phyloP scores from a whole-genome alignment of 2,113 vertebrate species.

The Laterallus jamaicensis region DNA sequence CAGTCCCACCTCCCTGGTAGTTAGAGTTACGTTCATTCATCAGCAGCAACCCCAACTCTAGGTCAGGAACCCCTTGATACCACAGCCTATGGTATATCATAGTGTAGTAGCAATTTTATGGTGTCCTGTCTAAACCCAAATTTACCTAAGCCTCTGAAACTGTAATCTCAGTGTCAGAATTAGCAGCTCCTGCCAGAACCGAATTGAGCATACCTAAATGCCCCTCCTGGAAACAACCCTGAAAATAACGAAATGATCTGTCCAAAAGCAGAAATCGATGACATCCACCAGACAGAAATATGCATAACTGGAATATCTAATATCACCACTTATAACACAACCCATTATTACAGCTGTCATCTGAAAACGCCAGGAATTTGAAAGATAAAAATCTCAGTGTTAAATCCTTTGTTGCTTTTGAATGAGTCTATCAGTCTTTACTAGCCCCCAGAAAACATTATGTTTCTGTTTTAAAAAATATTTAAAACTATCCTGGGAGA shows the following conservation, averaged over 20 bases:
- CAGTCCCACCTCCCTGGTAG: not conserved
- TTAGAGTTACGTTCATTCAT: too few species aligned
- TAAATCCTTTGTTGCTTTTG: not conserved
- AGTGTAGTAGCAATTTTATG: not conserved
- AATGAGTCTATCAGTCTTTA: not conserved
- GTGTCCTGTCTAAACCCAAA: not conserved
- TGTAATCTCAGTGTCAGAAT: fast-evolving
- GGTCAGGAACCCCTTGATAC: not conserved
- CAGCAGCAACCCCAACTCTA: not conserved
- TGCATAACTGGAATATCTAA: not conserved
- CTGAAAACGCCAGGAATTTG: not conserved
- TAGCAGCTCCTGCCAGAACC: not conserved
- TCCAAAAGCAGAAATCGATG: not conserved
- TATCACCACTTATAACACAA: not conserved
- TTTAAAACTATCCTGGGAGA: not conserved
- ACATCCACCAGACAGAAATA: not conserved
- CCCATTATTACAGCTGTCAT: not conserved
- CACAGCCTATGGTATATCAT: not conserved
- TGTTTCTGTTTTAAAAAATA: not conserved
- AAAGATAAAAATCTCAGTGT: not conserved
- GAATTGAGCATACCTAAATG: not conserved
- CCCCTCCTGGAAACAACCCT: not conserved
- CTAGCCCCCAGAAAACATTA: not conserved
- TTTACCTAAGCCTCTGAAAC: not conserved
- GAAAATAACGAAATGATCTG: not conserved